Evolutionary conservation across 2,113 vertebrate species (phyloP).

Genomic region (Salvelinus namaycush): DNA sequence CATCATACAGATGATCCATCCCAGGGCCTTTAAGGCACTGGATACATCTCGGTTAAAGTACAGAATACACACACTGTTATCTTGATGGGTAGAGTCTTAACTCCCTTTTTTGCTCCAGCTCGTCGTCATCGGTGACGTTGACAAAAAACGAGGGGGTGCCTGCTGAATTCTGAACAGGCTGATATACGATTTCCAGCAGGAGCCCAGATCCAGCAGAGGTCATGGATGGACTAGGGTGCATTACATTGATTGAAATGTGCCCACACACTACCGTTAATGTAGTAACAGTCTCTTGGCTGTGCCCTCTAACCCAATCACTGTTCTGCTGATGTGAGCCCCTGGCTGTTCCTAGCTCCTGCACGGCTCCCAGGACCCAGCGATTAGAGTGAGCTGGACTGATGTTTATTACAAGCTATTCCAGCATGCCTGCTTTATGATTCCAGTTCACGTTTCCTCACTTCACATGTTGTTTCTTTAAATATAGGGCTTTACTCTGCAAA

Average conservation of each 20-base stretch:
- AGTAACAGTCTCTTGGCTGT: slow-evolving; percentile 55
- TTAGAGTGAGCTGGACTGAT: slow-evolving; percentile 63
- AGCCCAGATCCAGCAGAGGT: slow-evolving; percentile 49
- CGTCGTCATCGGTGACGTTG: not conserved
- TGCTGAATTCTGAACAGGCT: not conserved
- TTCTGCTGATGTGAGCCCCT: slow-evolving; percentile 36
- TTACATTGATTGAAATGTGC: slow-evolving; percentile 63
- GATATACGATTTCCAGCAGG: not conserved
- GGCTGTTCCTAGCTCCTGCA: slow-evolving; percentile 50
- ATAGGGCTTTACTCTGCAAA: not conserved
- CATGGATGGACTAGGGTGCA: slow-evolving; percentile 55
- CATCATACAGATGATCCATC: no score
- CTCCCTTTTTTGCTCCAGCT: no score
- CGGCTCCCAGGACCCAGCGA: slow-evolving; percentile 55
- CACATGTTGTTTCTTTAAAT: not conserved
- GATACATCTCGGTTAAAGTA: no score
- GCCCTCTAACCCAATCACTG: slow-evolving; percentile 66
- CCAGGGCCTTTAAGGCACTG: no score
- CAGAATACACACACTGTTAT: no score
- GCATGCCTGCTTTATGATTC: not conserved
- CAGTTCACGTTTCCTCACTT: not conserved
- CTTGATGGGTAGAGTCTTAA: no score
- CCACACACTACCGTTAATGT: slow-evolving; percentile 48
- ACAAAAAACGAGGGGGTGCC: not conserved
- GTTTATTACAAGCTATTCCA: slow-evolving; percentile 51